A percentile compares a stretch with the other conserved stretches of the same genome.
Conservation (phyloP, 2,797 vertebrate species). For the Anableps anableps region DNA sequence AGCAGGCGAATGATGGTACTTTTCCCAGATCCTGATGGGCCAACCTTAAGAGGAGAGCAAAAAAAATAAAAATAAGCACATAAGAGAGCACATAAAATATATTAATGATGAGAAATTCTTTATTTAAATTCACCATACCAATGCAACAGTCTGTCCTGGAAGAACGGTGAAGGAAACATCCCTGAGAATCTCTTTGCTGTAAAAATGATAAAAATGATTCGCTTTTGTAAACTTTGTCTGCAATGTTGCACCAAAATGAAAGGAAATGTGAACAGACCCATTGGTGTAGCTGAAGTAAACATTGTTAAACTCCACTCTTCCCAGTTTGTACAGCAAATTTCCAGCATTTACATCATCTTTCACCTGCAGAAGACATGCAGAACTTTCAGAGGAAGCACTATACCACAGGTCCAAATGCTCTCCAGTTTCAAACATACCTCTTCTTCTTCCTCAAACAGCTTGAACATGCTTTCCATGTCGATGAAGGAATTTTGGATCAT, state of each 20-base stretch:
- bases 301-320: conserved; percentile 92
- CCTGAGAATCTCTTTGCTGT: conserved; percentile 89
- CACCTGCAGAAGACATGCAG: conserved; percentile 77
- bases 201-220: background rate
- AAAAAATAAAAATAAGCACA: too few relatives aligned
- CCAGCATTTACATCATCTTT: conserved; percentile 88
- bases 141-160: conserved; percentile 91
- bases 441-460: conserved; percentile 89
- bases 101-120: background rate
- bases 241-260: background rate
- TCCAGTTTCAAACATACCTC: conserved; percentile 79
- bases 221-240: background rate
- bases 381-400: rapidly evolving
- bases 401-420: background rate
- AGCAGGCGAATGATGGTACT: conserved; percentile 94
- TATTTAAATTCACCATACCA: conserved; percentile 80
- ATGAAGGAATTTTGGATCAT: conserved; percentile 97
- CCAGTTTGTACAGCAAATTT: conserved; percentile 79
- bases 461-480: conserved; percentile 99
- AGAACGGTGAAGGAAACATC: conserved; percentile 93
- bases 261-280: conserved; percentile 79
- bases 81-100: background rate
- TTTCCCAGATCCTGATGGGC: conserved; percentile 93
- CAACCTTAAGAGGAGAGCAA: conserved; percentile 83
- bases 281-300: conserved; percentile 90